Conservation (phyloP, 2,797 vertebrate species). For the Aeoliscus strigatus region DNA sequence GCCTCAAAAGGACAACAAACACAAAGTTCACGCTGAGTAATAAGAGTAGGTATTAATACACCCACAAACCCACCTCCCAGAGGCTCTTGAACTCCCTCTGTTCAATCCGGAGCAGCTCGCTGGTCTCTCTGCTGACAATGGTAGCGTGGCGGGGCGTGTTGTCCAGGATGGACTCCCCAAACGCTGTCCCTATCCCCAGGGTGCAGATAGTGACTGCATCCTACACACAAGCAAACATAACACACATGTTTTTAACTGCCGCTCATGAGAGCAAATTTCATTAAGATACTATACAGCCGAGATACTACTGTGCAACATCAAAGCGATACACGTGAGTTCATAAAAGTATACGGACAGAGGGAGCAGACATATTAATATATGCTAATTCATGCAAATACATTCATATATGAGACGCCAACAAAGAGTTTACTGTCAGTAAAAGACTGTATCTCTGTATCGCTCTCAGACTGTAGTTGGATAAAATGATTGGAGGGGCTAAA, state of each 20-base stretch:
- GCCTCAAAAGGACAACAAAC: too few relatives aligned
- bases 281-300: too few relatives aligned
- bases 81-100: slow-evolving; percentile 93
- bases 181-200: slow-evolving; percentile 90
- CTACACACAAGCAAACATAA: too few relatives aligned
- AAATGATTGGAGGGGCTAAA: slow-evolving; percentile 12
- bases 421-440: too few relatives aligned
- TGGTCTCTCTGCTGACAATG: slow-evolving; percentile 89
- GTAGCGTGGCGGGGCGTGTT: slow-evolving; percentile 96
- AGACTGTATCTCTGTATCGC: slow-evolving; percentile 26
- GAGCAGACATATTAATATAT: slow-evolving; percentile 28
- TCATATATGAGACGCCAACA: slow-evolving; percentile 18
- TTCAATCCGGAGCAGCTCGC: slow-evolving; percentile 91
- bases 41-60: too few relatives aligned
- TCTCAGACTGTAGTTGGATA: too few relatives aligned
- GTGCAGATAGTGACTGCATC: slow-evolving; percentile 95
- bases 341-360: too few relatives aligned
- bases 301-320: too few relatives aligned
- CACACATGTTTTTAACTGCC: too few relatives aligned
- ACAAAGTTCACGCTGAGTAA: too few relatives aligned
- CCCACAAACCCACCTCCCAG: slow-evolving; percentile 96
- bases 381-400: slow-evolving; percentile 44
- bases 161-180: slow-evolving; percentile 96
- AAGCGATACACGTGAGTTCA: slow-evolving; percentile 3
- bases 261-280: too few relatives aligned